Conservation (phyloP, 2,888 invertebrate genomes). For the Catocala nupta region DNA sequence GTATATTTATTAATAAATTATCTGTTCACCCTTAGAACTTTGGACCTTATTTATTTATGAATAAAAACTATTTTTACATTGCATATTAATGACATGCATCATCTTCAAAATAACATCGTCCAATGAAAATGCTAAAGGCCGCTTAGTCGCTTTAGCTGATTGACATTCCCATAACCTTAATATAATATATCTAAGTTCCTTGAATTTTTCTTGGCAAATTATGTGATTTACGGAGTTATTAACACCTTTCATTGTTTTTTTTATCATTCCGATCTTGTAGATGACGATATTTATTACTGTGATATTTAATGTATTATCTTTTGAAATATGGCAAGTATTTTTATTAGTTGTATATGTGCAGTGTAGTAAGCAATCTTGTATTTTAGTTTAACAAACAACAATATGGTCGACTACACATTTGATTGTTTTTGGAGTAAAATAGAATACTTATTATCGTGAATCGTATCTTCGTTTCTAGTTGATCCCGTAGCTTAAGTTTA, state of each 20-base stretch:
- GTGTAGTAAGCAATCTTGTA: too few species aligned
- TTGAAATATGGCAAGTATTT: too few species aligned
- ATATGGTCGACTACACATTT: too few species aligned
- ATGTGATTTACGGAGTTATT: not conserved
- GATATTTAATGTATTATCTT: not conserved
- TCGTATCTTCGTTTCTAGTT: too few species aligned
- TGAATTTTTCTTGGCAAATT: slow-evolving; percentile 20
- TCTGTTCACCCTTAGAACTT: slow-evolving; percentile 41
- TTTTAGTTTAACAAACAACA: too few species aligned
- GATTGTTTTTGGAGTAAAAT: too few species aligned
- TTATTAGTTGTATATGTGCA: too few species aligned
- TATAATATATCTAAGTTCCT: slow-evolving; percentile 40
- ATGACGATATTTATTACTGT: not conserved
- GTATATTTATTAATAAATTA: slow-evolving; percentile 68
- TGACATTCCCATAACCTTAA: slow-evolving; percentile 78
- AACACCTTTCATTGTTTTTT: not conserved
- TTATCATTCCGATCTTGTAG: not conserved
- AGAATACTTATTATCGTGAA: too few species aligned
- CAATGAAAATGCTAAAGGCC: slow-evolving; percentile 75
- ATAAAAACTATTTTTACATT: slow-evolving; percentile 58
- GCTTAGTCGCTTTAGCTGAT: slow-evolving; percentile 61
- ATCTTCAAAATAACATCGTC: slow-evolving; percentile 66
- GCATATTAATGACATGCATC: slow-evolving; percentile 55
- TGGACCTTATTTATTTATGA: slow-evolving; percentile 57
- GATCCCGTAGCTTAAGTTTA: too few species aligned